Evolutionary conservation across 2,888 invertebrate species (phyloP).

Genomic region (Ctenicera cuprea): DNA sequence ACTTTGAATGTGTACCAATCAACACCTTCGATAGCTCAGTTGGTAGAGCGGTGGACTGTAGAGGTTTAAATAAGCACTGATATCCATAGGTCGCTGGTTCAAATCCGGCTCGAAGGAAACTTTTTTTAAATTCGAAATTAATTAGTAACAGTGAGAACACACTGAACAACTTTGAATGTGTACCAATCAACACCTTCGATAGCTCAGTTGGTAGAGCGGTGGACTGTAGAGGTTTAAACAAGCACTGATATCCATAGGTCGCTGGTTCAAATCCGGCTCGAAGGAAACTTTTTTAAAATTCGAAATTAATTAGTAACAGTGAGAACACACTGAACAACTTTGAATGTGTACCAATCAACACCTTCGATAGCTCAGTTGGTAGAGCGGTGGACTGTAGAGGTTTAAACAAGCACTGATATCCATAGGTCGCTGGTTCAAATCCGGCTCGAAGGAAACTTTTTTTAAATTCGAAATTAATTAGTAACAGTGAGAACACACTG

Average conservation of each 20-base stretch:
- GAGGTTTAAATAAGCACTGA: constrained; percentile 54
- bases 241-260: constrained; percentile 81
- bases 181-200: no score
- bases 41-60: constrained; percentile 71
- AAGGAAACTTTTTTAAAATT: constrained; percentile 73
- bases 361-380: constrained; percentile 71
- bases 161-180: no score
- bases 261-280: constrained; percentile 83
- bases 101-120: constrained; percentile 71
- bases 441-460: constrained; percentile 77
- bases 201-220: constrained; percentile 71
- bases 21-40: constrained; percentile 69
- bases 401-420: not conserved
- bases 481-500: no score
- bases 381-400: constrained; percentile 70
- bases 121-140: not conserved
- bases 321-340: no score
- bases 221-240: no score
- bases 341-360: no score
- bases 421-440: constrained; percentile 78
- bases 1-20: no score
- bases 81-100: constrained; percentile 82
- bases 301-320: no score
- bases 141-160: no score
- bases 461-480: not conserved